Percentiles rank a stretch among this genome's conserved stretches.
phyloP scores from a whole-genome alignment of 2,888 invertebrate genomes.

The Volucella inflata region DNA sequence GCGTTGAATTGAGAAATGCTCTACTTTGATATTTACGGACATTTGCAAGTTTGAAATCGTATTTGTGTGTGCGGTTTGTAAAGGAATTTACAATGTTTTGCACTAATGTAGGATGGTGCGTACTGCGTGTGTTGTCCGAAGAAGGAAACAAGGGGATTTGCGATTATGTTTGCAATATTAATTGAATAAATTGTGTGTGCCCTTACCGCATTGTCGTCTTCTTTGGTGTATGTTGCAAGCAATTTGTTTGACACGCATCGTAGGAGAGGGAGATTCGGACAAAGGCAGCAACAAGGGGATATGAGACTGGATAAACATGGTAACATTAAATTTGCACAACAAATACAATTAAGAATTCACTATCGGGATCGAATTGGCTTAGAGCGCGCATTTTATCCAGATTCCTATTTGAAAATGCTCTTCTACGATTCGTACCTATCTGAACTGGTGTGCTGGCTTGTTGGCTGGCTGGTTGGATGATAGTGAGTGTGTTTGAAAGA shows the following conservation, averaged over 20 bases:
- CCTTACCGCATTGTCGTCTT: slow-evolving; percentile 41
- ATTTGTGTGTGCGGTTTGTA: slow-evolving; percentile 44
- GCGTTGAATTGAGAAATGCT: slow-evolving; percentile 9
- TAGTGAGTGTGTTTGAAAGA: neutral
- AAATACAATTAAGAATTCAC: slow-evolving; percentile 59
- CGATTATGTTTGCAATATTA: slow-evolving; percentile 48
- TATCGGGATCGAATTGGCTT: slow-evolving; percentile 5
- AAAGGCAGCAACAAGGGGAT: neutral
- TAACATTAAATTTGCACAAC: slow-evolving; percentile 67
- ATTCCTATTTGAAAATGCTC: neutral
- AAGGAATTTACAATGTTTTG: slow-evolving; percentile 57
- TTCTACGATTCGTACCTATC: neutral
- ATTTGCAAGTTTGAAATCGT: neutral
- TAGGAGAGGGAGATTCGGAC: neutral
- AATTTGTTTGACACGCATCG: slow-evolving; percentile 26
- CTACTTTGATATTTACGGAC: neutral
- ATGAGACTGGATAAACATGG: slow-evolving; percentile 45
- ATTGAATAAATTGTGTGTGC: slow-evolving; percentile 35
- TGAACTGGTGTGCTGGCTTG: too few relatives aligned
- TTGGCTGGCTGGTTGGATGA: too few relatives aligned
- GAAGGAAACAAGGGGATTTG: neutral
- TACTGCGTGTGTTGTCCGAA: too few relatives aligned
- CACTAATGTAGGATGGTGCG: neutral
- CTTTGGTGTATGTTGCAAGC: neutral
- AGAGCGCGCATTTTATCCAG: neutral